Percentiles rank a stretch among this genome's conserved stretches.
phyloP scores from a whole-genome alignment of 35 echinoderm and acorn worm genomes.

The Lytechinus pictus region DNA sequence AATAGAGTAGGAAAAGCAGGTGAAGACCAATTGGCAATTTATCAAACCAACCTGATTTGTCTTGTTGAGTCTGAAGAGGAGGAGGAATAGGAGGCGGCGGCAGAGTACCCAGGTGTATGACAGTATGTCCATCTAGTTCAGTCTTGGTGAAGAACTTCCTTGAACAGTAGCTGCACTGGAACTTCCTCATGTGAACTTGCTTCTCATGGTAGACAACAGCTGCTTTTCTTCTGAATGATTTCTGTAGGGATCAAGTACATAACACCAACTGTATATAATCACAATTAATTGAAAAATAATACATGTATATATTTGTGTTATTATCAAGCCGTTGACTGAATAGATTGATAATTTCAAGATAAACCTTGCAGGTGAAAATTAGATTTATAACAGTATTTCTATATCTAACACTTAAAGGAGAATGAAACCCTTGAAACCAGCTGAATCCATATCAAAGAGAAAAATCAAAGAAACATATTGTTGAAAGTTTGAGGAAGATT shows the following conservation, averaged over 20 bases:
- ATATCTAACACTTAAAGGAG: too few relatives aligned
- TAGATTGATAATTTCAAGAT: too few relatives aligned
- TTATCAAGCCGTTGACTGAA: too few relatives aligned
- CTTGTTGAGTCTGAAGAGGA: not conserved
- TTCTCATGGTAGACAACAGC: conserved; percentile 21
- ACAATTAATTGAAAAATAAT: not conserved
- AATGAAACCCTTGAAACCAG: too few relatives aligned
- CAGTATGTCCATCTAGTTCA: conserved; percentile 2
- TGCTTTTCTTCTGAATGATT: conserved; percentile 24
- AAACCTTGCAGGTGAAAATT: too few relatives aligned
- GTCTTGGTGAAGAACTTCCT: conserved; percentile 27
- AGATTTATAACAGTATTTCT: too few relatives aligned
- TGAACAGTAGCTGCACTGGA: conserved; percentile 15
- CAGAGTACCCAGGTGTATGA: not conserved
- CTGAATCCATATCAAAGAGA: too few relatives aligned
- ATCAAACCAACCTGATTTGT: not conserved
- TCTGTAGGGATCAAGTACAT: not conserved
- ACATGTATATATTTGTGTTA: not conserved
- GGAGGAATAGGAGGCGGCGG: not conserved
- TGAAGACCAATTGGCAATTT: too few relatives aligned
- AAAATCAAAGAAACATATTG: too few relatives aligned
- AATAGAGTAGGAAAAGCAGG: not conserved
- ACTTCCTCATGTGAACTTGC: conserved; percentile 16
- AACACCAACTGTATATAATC: not conserved
- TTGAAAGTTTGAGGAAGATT: too few relatives aligned